Percentiles rank a stretch among this genome's conserved stretches.
Conservation (phyloP, 2,888 invertebrate genomes). For the Xylota segnis region DNA sequence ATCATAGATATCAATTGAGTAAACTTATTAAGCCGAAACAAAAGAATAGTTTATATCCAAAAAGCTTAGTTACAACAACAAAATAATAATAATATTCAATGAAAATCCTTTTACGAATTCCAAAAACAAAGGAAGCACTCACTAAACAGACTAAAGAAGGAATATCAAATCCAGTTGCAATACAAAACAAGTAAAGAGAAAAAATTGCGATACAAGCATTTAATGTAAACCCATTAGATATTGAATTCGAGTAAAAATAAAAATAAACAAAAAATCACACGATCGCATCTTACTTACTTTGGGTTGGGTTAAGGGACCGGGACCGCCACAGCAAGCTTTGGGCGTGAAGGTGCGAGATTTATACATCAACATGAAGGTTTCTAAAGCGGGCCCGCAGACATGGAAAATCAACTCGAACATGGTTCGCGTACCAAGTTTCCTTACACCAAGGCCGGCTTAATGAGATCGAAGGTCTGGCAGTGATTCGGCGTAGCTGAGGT, state of each 20-base stretch:
- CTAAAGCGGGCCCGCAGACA: too few species aligned
- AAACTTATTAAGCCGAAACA: conserved; percentile 32
- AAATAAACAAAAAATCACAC: conserved; percentile 43
- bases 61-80: conserved; percentile 32
- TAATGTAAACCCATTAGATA: conserved; percentile 74
- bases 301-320: too few species aligned
- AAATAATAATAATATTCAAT: conserved; percentile 26
- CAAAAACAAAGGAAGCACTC: conserved; percentile 39
- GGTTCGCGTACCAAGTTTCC: too few species aligned
- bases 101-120: conserved; percentile 59
- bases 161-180: conserved; percentile 59
- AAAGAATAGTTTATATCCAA: conserved; percentile 14
- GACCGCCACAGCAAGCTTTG: too few species aligned
- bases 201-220: conserved; percentile 65
- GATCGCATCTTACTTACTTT: not conserved
- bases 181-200: not conserved
- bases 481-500: too few species aligned
- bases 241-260: conserved; percentile 72
- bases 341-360: too few species aligned
- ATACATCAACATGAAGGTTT: too few species aligned
- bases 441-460: too few species aligned
- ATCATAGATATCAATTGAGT: conserved; percentile 53
- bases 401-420: too few species aligned
- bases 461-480: too few species aligned
- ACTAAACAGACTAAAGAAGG: conserved; percentile 37